Conservation (phyloP, 1,140 invertebrate species). For the Dendrolimus punctatus region DNA sequence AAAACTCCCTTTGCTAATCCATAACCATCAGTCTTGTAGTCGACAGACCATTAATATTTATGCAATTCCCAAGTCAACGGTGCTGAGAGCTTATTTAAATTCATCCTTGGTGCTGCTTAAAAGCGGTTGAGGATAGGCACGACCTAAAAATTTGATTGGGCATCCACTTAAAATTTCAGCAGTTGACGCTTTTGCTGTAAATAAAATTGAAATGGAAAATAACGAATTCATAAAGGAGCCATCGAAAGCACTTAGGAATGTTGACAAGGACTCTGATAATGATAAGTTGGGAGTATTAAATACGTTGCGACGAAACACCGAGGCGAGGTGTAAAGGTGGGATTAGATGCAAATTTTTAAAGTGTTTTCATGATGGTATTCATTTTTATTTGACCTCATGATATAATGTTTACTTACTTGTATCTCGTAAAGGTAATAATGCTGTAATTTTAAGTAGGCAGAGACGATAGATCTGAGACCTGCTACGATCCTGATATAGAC, state of each 20-base stretch:
- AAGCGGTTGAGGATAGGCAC: constrained; percentile 25
- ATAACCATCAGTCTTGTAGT: constrained; percentile 39
- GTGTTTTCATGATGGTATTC: too few species aligned
- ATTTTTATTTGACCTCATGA: too few species aligned
- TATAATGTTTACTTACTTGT: too few species aligned
- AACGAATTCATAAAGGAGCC: constrained; percentile 18
- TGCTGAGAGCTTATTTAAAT: constrained; percentile 56
- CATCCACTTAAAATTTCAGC: constrained; percentile 40
- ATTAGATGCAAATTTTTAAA: too few species aligned
- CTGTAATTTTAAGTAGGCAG: too few species aligned
- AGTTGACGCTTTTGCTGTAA: constrained; percentile 24
- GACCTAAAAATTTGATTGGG: constrained; percentile 40
- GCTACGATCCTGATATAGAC: too few species aligned
- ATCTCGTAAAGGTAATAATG: too few species aligned
- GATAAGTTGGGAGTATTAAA: too few species aligned
- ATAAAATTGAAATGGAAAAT: constrained; percentile 26
- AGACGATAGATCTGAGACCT: too few species aligned
- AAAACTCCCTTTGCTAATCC: constrained; percentile 33
- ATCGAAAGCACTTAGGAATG: constrained; percentile 1
- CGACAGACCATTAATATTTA: constrained; percentile 53
- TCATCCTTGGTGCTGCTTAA: constrained; percentile 47
- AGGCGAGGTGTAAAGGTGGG: too few species aligned
- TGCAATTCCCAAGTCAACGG: constrained; percentile 45
- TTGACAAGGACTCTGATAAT: not conserved
- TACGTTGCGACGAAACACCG: too few species aligned